Conservation (phyloP, 2,888 invertebrate genomes). For the Drosophila crucigera region DNA sequence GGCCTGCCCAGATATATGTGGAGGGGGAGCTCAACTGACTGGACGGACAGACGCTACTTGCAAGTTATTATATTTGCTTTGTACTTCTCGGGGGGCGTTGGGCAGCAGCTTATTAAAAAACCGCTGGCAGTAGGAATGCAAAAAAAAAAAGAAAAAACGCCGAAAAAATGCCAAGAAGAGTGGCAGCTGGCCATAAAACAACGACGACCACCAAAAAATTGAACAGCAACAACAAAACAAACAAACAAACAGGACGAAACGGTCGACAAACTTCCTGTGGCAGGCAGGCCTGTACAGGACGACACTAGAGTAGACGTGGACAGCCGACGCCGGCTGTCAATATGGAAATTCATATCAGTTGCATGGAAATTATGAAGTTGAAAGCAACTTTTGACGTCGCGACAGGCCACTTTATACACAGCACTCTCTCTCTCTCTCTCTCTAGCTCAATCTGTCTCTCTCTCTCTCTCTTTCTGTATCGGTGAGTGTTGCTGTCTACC, state of each 20-base stretch:
- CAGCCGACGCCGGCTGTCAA: conserved; percentile 76
- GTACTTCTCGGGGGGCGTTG: conserved; percentile 69
- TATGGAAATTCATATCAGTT: conserved; percentile 80
- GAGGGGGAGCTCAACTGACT: conserved; percentile 15
- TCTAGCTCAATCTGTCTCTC: no score
- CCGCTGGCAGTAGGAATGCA: conserved; percentile 33
- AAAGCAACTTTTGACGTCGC: conserved; percentile 57
- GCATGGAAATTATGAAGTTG: conserved; percentile 43
- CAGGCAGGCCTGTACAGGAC: conserved; percentile 11
- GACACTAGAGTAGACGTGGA: conserved; percentile 17
- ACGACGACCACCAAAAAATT: conserved; percentile 71
- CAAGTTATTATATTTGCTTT: conserved; percentile 82
- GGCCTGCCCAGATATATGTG: conserved; percentile 30
- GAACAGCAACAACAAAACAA: conserved; percentile 59
- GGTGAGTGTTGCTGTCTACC: conserved; percentile 2
- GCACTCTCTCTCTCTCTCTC: not conserved
- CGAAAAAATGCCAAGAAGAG: conserved; percentile 43
- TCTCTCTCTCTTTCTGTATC: not conserved
- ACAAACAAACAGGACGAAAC: not conserved
- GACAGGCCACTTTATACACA: conserved; percentile 36
- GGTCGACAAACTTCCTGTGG: conserved; percentile 46
- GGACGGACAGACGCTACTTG: conserved; percentile 73
- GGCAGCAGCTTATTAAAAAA: conserved; percentile 77
- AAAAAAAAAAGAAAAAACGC: conserved; percentile 34
- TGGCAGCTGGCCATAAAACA: conserved; percentile 68